Percentiles rank a stretch among this genome's conserved stretches.
Evolutionary conservation across 2,113 vertebrate genomes (phyloP).

Genomic region (Haplotaxodon microlepis): DNA sequence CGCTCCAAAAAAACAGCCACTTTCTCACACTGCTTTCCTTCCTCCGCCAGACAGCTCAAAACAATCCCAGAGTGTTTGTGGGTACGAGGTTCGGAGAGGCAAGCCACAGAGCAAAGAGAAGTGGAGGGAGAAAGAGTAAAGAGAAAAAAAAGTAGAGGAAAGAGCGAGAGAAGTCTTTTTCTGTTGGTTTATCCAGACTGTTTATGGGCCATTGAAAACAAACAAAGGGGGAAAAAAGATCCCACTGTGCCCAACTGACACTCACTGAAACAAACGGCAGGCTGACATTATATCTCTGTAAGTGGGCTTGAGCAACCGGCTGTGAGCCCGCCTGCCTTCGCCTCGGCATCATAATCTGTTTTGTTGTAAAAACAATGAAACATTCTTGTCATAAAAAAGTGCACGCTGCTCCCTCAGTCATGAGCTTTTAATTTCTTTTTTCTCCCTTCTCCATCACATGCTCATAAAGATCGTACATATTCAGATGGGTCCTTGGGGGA

Average conservation of each 20-base stretch:
- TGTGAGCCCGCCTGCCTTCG: neutral
- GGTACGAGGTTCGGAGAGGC: slow-evolving; percentile 35
- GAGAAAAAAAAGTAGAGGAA: slow-evolving; percentile 10
- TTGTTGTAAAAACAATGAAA: slow-evolving; percentile 53
- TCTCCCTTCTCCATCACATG: neutral
- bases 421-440: neutral
- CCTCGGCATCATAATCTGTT: slow-evolving; percentile 24
- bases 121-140: slow-evolving; percentile 2
- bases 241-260: slow-evolving; percentile 44
- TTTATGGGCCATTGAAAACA: slow-evolving; percentile 66
- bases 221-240: slow-evolving; percentile 50
- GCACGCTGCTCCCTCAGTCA: neutral
- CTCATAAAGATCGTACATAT: neutral
- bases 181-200: slow-evolving; percentile 56
- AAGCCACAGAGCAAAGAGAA: slow-evolving; percentile 22
- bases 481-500: neutral
- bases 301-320: slow-evolving; percentile 8
- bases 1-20: slow-evolving; percentile 78
- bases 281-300: slow-evolving; percentile 35
- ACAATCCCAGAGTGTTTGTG: slow-evolving; percentile 74
- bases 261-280: slow-evolving; percentile 42
- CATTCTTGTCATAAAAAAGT: slow-evolving; percentile 28
- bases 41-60: slow-evolving; percentile 76
- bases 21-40: slow-evolving; percentile 83
- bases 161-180: slow-evolving; percentile 4